These are phyloP conservation scores for Aphidoletes aphidimyza DNA, from an alignment of 2,888 invertebrate genomes.

Conservation along the genomic window DNA sequence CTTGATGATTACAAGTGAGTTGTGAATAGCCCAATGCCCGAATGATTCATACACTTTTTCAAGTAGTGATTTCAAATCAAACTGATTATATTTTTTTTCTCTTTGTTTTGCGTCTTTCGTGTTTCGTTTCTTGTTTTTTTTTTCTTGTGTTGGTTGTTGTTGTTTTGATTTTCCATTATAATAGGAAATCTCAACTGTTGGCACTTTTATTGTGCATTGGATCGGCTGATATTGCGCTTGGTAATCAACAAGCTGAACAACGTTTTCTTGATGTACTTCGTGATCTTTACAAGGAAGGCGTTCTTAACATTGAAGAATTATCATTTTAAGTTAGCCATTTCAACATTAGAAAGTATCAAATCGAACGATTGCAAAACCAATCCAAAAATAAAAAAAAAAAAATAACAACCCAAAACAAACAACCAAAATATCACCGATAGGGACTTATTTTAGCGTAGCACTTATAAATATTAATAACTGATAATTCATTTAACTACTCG, in stretches of 20 bases:
- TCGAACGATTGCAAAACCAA: background rate
- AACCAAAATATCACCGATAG: constrained; percentile 6
- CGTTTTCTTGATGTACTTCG: constrained; percentile 78
- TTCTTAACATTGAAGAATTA: constrained; percentile 65
- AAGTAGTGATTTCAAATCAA: too few species aligned
- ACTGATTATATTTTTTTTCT: too few species aligned
- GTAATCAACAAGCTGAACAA: constrained; percentile 79
- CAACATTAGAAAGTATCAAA: background rate
- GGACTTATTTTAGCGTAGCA: background rate
- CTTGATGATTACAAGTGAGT: constrained; percentile 68
- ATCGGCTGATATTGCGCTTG: constrained; percentile 82
- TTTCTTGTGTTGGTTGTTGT: too few species aligned
- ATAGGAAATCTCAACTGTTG: constrained; percentile 74
- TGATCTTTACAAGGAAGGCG: constrained; percentile 78
- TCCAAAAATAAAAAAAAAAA: too few species aligned
- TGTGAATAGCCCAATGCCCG: background rate
- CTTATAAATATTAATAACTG: background rate
- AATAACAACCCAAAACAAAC: background rate
- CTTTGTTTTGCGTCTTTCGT: too few species aligned
- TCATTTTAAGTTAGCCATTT: constrained; percentile 21
- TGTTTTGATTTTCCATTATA: constrained; percentile 1
- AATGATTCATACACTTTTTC: background rate
- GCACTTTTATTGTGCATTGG: constrained; percentile 83
- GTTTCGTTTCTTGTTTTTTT: too few species aligned
- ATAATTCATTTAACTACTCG: background rate